phyloP scores from a whole-genome alignment of 2,888 invertebrate species.

The Phanerotoma sp. region DNA sequence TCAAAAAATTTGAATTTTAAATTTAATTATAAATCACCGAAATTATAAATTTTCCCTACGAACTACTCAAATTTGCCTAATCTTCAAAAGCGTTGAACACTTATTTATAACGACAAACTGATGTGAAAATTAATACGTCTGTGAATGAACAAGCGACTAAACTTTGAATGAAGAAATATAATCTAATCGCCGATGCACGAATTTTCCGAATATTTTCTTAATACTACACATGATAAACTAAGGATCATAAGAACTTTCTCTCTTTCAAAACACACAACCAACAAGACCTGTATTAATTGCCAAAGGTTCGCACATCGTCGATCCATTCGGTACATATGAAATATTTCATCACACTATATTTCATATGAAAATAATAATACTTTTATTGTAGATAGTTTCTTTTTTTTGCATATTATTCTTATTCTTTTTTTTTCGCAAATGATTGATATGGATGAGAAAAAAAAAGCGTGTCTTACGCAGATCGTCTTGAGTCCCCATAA shows the following conservation, averaged over 20 bases:
- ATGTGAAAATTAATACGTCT: too few relatives aligned
- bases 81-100: too few relatives aligned
- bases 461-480: conserved; percentile 56
- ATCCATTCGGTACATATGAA: too few relatives aligned
- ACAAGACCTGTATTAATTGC: conserved; percentile 17
- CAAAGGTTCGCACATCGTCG: conserved; percentile 41
- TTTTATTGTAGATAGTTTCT: too few relatives aligned
- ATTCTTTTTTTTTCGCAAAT: neutral
- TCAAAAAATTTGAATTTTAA: conserved; percentile 36
- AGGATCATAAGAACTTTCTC: neutral
- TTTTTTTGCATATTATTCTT: too few relatives aligned
- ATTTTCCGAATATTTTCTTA: conserved; percentile 35
- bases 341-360: too few relatives aligned
- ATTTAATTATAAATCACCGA: too few relatives aligned
- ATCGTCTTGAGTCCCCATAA: conserved; percentile 58
- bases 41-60: conserved; percentile 12
- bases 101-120: too few relatives aligned
- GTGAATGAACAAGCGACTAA: conserved; percentile 8
- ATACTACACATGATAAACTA: conserved; percentile 3
- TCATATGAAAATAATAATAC: too few relatives aligned
- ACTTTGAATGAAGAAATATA: conserved; percentile 6
- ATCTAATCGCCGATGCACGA: conserved; percentile 43
- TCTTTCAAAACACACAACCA: neutral
- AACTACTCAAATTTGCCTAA: conserved; percentile 13
- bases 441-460: conserved; percentile 21